These are phyloP conservation scores for Hirundo rustica DNA, from an alignment of 2,797 vertebrate genomes.

Conservation along the genomic window DNA sequence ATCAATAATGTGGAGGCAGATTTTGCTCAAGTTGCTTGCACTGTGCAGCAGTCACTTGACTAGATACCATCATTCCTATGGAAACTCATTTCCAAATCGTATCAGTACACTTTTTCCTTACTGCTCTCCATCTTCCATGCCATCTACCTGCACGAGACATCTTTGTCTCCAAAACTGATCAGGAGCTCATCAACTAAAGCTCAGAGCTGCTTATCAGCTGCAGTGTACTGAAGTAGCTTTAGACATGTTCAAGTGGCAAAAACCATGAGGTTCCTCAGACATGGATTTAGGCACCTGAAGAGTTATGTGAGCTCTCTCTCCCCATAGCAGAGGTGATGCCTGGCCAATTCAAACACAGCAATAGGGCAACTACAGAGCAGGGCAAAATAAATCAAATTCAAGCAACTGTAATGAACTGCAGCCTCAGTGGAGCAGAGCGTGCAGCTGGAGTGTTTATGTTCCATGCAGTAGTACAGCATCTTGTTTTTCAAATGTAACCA, in stretches of 20 bases:
- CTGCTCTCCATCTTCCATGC: not conserved
- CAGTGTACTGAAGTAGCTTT: not conserved
- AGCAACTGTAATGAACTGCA: not conserved
- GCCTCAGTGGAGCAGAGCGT: not conserved
- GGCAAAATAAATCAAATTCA: not conserved
- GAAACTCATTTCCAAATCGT: not conserved
- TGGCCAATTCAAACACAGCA: not conserved
- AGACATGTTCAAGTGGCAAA: not conserved
- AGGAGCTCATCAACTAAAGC: not conserved
- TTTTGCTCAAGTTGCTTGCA: not conserved
- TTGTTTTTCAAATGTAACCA: not conserved
- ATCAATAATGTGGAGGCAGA: not conserved
- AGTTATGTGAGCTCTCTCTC: not conserved
- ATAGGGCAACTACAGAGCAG: not conserved
- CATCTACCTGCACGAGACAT: rapidly evolving
- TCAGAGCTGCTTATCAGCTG: not conserved
- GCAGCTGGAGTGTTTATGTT: not conserved
- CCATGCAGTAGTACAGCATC: not conserved
- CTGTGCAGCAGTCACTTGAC: not conserved
- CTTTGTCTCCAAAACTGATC: not conserved
- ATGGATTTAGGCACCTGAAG: not conserved
- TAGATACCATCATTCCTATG: not conserved
- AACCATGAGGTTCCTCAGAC: not conserved
- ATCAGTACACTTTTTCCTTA: not conserved
- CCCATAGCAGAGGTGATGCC: not conserved